These are phyloP conservation scores for Pomacea maculata DNA, from an alignment of 1,140 invertebrate genomes.

Conservation along the genomic window DNA sequence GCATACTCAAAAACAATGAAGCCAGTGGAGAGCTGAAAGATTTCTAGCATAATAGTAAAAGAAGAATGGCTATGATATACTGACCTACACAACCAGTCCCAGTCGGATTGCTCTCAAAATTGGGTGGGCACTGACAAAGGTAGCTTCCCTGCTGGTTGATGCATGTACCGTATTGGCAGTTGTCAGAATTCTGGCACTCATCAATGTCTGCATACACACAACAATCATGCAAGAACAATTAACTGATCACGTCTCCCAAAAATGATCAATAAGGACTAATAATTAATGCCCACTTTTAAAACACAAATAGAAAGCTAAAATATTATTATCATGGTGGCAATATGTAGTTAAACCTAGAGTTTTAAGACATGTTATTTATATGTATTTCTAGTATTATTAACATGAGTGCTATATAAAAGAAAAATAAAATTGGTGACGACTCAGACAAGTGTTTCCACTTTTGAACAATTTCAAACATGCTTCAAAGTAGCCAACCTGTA, in stretches of 20 bases:
- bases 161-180: slow-evolving; percentile 74
- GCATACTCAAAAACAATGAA: too few relatives aligned
- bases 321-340: neutral
- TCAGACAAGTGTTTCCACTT: too few relatives aligned
- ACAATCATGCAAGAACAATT: neutral
- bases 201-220: slow-evolving; percentile 69
- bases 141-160: slow-evolving; percentile 82
- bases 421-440: too few relatives aligned
- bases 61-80: neutral
- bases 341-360: too few relatives aligned
- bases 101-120: slow-evolving; percentile 72
- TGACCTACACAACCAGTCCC: slow-evolving; percentile 77
- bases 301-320: neutral
- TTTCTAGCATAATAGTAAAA: neutral
- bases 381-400: too few relatives aligned
- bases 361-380: too few relatives aligned
- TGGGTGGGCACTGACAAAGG: slow-evolving; percentile 79
- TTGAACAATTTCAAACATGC: too few relatives aligned
- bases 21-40: too few relatives aligned
- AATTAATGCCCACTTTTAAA: neutral
- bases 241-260: neutral
- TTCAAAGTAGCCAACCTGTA: slow-evolving; percentile 68
- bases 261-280: neutral
- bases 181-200: slow-evolving; percentile 72
- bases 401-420: too few relatives aligned